Base-by-base conservation (phyloP, 2,888 invertebrate genomes). In the Hemistola chrysoprasaria region DNA sequence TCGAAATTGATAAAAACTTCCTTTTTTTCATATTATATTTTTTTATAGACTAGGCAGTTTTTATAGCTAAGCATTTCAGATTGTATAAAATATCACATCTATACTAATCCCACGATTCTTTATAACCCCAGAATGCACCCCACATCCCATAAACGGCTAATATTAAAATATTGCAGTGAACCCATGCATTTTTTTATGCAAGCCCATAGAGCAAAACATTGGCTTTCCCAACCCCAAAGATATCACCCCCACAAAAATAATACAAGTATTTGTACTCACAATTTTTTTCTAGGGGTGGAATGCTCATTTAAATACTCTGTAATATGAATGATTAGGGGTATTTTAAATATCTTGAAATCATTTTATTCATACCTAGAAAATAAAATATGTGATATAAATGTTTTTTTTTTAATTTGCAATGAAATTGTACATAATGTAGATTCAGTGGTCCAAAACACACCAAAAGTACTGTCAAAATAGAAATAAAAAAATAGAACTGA, bases 151-250 rank as follows among this genome's bases (percentile, higher is more conserved):
- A 78, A 82, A 79, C 76, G 75, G 84, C 84, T 85, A 85, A 87
- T 88, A 88, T 86, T 85, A 88, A 88, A 86, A 87, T 88, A 88
- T 88, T 85, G 85, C 82, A 76, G 71, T 57, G 71, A 63, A 62
- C 81, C 80, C 79, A 77, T 79, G 79, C 82, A 84, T 78, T 87
- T 88, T 82, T 87, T 88, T 80, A 71, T 68, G 62, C 57, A 60
- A 58, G 53, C 59, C 62, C 62, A 68, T 65, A 59, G 69, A 71
- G 70, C 81, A 86, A 81, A 87, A 88, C 87, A 87, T 86, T 83
- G 81, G 75, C 78, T 76, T 79, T 72, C 62, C 16, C 16, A 59
- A 57, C 71, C 73, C 78, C 59, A 64, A 58, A 72, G 52, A 50
- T 23, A 62, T 71, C 73, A 78, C 74, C 84, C 83, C 80, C 73